Base-by-base conservation (phyloP, 2,888 invertebrate genomes). In the Rutpela maculata region DNA sequence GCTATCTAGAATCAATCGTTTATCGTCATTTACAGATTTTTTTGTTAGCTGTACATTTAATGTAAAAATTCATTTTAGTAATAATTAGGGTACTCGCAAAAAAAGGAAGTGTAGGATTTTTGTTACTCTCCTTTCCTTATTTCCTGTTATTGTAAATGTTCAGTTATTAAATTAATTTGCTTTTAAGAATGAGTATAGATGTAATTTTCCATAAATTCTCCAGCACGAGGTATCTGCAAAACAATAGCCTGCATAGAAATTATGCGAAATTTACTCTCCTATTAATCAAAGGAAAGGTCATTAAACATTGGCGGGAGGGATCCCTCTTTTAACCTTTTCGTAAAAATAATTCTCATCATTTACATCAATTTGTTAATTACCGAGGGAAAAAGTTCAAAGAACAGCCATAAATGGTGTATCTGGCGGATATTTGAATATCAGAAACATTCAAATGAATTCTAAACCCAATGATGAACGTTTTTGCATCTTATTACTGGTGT, bases 311-410 rank as follows among this genome's bases (percentile, higher is more conserved):
- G n/a, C n/a, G 50, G 50, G 50, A n/a, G 15, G 15, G 5, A n/a
- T 50, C 50, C 50, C 50, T 50, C 50, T n/a, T 50, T 50, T 15
- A 50, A 50, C 50, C 50, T 50, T 50, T 50, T 6, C n/a, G 50
- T 50, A 50, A 50, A 50, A 50, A 50, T 50, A 50, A 50, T 50
- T 6, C n/a, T 50, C 50, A 50, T 50, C 50, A n/a, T 50, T 50
- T 50, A n/a, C 50, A 50, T 50, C 50, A 50, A 50, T 50, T 50
- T n/a, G 50, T 50, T 50, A n/a, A 50, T 50, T 50, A 50, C 22
- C 4, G 7, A 7, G 7, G 3, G 2, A n/a, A 50, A 50, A 50
- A 50, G 50, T 50, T 50, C 50, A 50, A 50, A 50, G 50, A 50
- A 50, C 50, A n/a, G 22, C 22, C 22, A 4, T 26, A 26, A 50